phyloP scores from a whole-genome alignment of 2,888 invertebrate species.

The Acanthosoma haemorrhoidale region DNA sequence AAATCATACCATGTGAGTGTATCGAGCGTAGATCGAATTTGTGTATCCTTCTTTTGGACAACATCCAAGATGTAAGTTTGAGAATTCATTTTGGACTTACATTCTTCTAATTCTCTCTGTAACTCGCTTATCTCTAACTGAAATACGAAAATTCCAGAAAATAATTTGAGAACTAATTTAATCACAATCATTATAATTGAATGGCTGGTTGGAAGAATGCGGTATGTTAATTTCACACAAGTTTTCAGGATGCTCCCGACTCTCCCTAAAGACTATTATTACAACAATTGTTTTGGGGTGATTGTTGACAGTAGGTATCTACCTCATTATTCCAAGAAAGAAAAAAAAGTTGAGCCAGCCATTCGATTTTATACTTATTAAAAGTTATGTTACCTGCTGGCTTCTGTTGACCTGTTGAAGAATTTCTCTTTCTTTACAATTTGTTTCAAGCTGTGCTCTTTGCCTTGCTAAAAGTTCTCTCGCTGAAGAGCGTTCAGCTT shows the following conservation, averaged over 20 bases:
- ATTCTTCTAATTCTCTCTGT: background rate
- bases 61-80: background rate
- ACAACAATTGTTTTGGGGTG: too few species aligned
- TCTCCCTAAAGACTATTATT: too few species aligned
- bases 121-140: background rate
- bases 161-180: too few species aligned
- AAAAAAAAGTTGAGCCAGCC: too few species aligned
- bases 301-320: too few species aligned
- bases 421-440: constrained; percentile 15
- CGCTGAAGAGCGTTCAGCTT: constrained; percentile 16
- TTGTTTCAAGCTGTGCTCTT: constrained; percentile 15
- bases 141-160: background rate
- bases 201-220: too few species aligned
- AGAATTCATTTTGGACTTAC: constrained; percentile 13
- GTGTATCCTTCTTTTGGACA: constrained; percentile 8
- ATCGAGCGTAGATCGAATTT: background rate
- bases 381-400: background rate
- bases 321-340: too few species aligned
- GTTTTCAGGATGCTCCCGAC: too few species aligned
- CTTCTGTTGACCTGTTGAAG: constrained; percentile 15
- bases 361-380: too few species aligned
- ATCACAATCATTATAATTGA: too few species aligned
- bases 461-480: constrained; percentile 17
- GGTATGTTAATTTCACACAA: too few species aligned
- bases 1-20: background rate